These are phyloP conservation scores for Hirudo medicinalis DNA, from an alignment of 1,140 invertebrate species.

Conservation along the genomic window DNA sequence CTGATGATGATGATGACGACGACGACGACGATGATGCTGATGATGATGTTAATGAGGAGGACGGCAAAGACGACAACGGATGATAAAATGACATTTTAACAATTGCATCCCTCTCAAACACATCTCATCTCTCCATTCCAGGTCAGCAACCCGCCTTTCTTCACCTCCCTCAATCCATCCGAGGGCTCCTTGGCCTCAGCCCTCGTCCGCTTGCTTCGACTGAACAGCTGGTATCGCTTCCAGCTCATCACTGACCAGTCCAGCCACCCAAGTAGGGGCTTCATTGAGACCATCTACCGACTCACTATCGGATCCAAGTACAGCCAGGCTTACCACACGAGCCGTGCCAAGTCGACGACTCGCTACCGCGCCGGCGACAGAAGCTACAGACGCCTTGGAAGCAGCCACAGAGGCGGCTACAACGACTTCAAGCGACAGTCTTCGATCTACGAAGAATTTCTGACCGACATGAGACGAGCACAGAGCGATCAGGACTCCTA, in stretches of 20 bases:
- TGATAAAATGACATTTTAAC: too few relatives aligned
- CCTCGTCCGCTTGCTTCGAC: slow-evolving; percentile 25
- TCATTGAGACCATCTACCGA: slow-evolving; percentile 25
- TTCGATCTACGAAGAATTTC: too few relatives aligned
- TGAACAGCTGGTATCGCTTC: slow-evolving; percentile 32
- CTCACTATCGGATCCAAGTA: background rate
- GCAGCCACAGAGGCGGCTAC: too few relatives aligned
- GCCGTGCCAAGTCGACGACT: background rate
- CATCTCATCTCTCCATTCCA: slow-evolving; percentile 24
- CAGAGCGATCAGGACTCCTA: too few relatives aligned
- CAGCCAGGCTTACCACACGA: background rate
- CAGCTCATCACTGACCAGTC: slow-evolving; percentile 31
- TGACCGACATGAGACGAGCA: too few relatives aligned
- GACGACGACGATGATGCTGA: too few relatives aligned
- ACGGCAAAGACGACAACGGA: too few relatives aligned
- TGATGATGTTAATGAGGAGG: too few relatives aligned
- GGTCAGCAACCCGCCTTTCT: slow-evolving; percentile 35
- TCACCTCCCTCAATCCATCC: slow-evolving; percentile 43
- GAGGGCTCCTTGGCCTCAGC: slow-evolving; percentile 14
- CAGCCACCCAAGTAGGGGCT: slow-evolving; percentile 25
- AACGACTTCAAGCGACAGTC: too few relatives aligned
- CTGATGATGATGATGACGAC: too few relatives aligned
- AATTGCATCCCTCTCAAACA: too few relatives aligned
- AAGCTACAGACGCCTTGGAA: too few relatives aligned
- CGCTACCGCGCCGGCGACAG: background rate